Base-by-base conservation (phyloP, 2,888 invertebrate genomes). In the Parascotia fuliginaria region DNA sequence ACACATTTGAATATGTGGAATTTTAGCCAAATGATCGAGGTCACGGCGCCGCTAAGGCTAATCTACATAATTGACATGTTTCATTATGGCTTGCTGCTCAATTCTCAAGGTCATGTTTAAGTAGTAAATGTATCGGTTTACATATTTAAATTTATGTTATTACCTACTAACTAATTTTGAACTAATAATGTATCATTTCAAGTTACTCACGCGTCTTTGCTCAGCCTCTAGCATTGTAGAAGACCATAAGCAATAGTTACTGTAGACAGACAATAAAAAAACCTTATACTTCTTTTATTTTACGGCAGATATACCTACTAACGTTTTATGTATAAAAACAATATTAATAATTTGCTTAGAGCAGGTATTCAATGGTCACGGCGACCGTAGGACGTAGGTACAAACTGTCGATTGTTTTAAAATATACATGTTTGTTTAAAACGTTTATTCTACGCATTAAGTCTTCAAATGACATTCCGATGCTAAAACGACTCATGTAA, bases 21-120 rank as follows among this genome's bases (percentile, higher is more conserved):
- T 56, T 54, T 70, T 70, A 68, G 54, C 48, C 39, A 57, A 73
- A 72, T 52, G 51, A 73, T 65, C 61, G 66, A 61, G 74, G 74
- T 70, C 75, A 76, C 42, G 72, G 73, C 48, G 50, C 42, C 31
- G 42, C n/a, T 44, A 38, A 32, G 27, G 16, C 33, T 68, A 67
- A 73, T 66, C 55, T 51, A 53, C 50, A 68, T 61, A 64, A 44
- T 19, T 19, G 5, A 19, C 61, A 64, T 61, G 50, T 68, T 42
- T 57, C 45, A 38, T 37, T 19, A 19, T 19, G 19, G 5, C 5
- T 19, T 19, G 2, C 19, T 19, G 5, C 19, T 19, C 5, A 19
- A 3, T 19, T 3, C 19, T 19, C 67, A 69, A 71, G 67, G 74
- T 65, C 62, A 46, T 11, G n/a, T n/a, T n/a, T n/a, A n/a, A n/a